A percentile compares a stretch with the other conserved stretches of the same genome.
Conservation (phyloP, 2,888 invertebrate genomes). For the Dermolepida albohirtum region DNA sequence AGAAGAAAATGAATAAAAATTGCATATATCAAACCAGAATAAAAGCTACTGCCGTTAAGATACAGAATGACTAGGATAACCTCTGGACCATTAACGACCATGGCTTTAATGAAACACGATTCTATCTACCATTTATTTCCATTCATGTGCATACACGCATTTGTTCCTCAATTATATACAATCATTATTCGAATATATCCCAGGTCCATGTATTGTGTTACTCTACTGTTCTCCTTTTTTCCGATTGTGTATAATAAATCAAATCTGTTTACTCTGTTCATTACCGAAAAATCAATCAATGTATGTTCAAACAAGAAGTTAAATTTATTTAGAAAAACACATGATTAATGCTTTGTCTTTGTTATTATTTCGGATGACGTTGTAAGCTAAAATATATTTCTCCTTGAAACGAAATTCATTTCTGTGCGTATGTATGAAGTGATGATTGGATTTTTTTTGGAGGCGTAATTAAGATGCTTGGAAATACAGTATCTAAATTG, state of each 20-base stretch:
- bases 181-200: conserved; percentile 10
- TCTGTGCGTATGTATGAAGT: too few species aligned
- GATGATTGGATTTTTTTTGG: too few species aligned
- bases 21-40: too few species aligned
- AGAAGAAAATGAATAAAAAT: too few species aligned
- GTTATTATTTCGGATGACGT: conserved; percentile 9
- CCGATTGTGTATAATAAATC: conserved; percentile 22
- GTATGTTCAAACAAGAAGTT: conserved; percentile 17
- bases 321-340: conserved; percentile 14
- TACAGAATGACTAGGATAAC: background rate
- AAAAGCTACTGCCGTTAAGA: too few species aligned
- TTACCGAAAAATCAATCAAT: conserved; percentile 32
- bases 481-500: too few species aligned
- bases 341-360: conserved; percentile 13
- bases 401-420: too few species aligned
- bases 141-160: background rate
- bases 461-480: too few species aligned
- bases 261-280: conserved; percentile 28
- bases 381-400: too few species aligned
- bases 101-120: conserved; percentile 7
- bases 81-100: background rate
- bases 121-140: background rate
- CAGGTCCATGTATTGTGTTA: background rate
- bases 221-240: background rate
- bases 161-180: conserved; percentile 16